phyloP scores from a whole-genome alignment of 2,797 vertebrate species.

The Leucoraja ocellata region DNA sequence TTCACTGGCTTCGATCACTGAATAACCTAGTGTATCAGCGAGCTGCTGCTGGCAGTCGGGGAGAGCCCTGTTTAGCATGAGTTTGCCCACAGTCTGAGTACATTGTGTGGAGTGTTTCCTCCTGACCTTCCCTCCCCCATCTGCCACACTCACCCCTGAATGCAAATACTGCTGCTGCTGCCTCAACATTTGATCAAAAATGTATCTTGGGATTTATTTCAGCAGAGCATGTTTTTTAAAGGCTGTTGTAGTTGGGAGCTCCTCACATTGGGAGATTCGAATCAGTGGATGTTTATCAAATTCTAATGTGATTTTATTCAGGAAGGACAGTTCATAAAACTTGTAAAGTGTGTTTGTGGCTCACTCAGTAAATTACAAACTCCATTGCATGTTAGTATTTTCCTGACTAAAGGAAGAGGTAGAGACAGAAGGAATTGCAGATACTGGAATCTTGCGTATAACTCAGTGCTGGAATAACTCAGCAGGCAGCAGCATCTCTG shows the following conservation, averaged over 20 bases:
- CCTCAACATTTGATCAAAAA: neutral
- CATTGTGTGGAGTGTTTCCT: slow-evolving; percentile 25
- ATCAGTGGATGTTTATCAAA: neutral
- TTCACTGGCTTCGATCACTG: slow-evolving; percentile 28
- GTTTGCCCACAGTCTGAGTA: slow-evolving; percentile 13
- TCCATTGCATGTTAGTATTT: neutral
- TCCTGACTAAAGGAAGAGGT: neutral
- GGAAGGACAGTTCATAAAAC: neutral
- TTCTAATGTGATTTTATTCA: slow-evolving; percentile 11
- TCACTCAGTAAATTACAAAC: neutral
- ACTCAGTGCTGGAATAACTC: too few relatives aligned
- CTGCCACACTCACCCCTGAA: slow-evolving; percentile 10
- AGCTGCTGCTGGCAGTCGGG: slow-evolving; percentile 27
- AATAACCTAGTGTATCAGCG: slow-evolving; percentile 2
- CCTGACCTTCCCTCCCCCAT: slow-evolving; percentile 16
- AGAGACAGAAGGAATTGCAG: too few relatives aligned
- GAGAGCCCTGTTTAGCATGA: slow-evolving; percentile 29
- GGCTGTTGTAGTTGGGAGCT: neutral
- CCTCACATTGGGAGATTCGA: neutral
- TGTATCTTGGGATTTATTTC: neutral
- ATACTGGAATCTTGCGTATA: too few relatives aligned
- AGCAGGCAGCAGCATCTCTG: too few relatives aligned
- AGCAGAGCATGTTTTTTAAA: neutral
- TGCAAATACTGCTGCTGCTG: neutral
- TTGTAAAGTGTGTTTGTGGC: neutral